Evolutionary conservation across 1,140 invertebrate species (phyloP).

Genomic region (Ostrea denselamellosa): DNA sequence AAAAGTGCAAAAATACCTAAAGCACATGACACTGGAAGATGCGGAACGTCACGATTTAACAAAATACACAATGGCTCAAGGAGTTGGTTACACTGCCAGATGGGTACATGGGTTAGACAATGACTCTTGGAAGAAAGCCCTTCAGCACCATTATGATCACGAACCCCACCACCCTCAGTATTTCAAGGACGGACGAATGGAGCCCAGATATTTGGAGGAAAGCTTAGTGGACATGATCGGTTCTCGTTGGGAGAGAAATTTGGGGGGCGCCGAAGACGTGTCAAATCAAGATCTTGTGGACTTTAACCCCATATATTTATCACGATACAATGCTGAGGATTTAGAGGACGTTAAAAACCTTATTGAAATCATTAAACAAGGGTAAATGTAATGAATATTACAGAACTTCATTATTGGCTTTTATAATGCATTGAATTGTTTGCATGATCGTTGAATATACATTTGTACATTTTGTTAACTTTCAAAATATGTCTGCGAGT

Average conservation of each 20-base stretch:
- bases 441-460: too few species aligned
- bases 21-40: slow-evolving; percentile 48
- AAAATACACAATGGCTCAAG: slow-evolving; percentile 52
- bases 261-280: slow-evolving; percentile 45
- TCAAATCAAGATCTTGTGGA: slow-evolving; percentile 46
- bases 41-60: slow-evolving; percentile 50
- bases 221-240: slow-evolving; percentile 59
- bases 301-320: slow-evolving; percentile 46
- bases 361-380: slow-evolving; percentile 46
- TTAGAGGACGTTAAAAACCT: slow-evolving; percentile 26
- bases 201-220: slow-evolving; percentile 46
- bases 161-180: slow-evolving; percentile 58
- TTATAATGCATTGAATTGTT: too few species aligned
- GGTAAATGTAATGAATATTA: not conserved
- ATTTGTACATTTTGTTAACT: too few species aligned
- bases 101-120: slow-evolving; percentile 58
- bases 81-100: slow-evolving; percentile 53
- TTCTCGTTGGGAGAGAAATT: slow-evolving; percentile 56
- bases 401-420: too few species aligned
- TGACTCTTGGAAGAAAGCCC: slow-evolving; percentile 49
- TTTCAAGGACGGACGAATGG: slow-evolving; percentile 42
- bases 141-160: slow-evolving; percentile 50
- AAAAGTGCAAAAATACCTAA: slow-evolving; percentile 44
- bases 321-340: slow-evolving; percentile 48
- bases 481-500: too few species aligned